These are phyloP conservation scores for human DNA, from an alignment of 2,113 vertebrate species.

Conservation along the genomic window DNA sequence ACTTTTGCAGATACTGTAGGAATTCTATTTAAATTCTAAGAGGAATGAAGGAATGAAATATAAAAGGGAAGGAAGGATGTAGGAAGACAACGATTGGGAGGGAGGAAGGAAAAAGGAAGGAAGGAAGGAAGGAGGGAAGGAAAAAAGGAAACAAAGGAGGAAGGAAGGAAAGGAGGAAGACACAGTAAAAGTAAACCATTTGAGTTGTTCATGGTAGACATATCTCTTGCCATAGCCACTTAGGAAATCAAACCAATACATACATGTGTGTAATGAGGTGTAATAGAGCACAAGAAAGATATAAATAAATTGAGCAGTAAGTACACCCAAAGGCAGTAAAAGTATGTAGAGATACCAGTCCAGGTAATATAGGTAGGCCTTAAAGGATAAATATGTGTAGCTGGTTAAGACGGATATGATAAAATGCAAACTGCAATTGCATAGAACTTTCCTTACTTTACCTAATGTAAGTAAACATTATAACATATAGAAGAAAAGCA, in stretches of 20 bases:
- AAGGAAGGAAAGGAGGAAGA: too few species aligned
- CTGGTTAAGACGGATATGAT: background rate
- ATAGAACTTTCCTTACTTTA: background rate
- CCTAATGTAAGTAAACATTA: background rate
- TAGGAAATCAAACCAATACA: background rate
- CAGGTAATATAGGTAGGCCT: background rate
- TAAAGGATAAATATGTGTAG: background rate
- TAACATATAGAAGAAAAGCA: background rate
- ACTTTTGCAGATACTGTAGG: background rate
- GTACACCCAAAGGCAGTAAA: background rate
- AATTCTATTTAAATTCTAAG: background rate
- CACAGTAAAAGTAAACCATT: background rate
- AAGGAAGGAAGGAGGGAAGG: accelerated
- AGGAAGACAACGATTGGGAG: too few species aligned
- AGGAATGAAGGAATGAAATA: background rate
- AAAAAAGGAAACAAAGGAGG: background rate
- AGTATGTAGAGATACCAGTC: background rate
- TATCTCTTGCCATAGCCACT: background rate
- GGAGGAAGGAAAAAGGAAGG: background rate
- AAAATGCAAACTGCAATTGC: background rate
- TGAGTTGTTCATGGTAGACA: background rate
- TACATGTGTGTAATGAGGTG: background rate
- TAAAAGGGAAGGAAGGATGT: accelerated
- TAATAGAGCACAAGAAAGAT: background rate
- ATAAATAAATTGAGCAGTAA: background rate